These are phyloP conservation scores for Amphimedon queenslandica DNA, from an alignment of 37 sponge, comb jelly and placozoan genomes.

Conservation along the genomic window DNA sequence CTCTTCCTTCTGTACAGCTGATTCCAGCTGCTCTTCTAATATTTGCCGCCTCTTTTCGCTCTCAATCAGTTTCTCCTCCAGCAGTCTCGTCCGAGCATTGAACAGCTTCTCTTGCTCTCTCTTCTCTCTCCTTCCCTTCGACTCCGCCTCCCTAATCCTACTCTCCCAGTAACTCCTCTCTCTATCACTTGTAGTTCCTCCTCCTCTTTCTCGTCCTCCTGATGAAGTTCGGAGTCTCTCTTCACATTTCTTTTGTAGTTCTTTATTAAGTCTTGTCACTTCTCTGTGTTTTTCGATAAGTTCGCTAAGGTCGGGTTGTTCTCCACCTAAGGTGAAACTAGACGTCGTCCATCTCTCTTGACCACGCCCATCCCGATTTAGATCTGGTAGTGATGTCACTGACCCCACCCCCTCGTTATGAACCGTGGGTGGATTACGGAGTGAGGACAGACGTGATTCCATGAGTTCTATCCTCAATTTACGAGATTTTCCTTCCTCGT, in stretches of 20 bases:
- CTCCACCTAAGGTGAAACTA: background rate
- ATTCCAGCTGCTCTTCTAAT: constrained; percentile 11
- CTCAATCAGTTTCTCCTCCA: background rate
- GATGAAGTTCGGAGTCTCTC: constrained; percentile 34
- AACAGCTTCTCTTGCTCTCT: background rate
- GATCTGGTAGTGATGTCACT: constrained; percentile 38
- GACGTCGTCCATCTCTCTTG: constrained; percentile 51
- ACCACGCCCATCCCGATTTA: constrained; percentile 1
- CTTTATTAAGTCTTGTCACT: constrained; percentile 46
- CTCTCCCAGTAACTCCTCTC: background rate
- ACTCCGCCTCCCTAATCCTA: background rate
- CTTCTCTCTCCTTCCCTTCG: background rate
- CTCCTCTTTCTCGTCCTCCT: background rate
- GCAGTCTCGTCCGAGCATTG: background rate
- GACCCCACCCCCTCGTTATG: background rate
- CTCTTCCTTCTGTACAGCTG: constrained; percentile 31
- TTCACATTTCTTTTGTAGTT: constrained; percentile 49
- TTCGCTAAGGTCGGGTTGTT: constrained; percentile 40
- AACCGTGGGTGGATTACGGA: background rate
- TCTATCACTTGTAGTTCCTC: background rate
- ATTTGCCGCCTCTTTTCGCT: background rate
- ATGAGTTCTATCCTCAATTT: constrained; percentile 21
- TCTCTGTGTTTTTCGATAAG: constrained; percentile 54
- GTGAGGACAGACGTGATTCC: background rate
- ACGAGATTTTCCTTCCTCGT: constrained; percentile 19